Conservation (phyloP, 2,797 vertebrate genomes). For the Sebastes nivosus region DNA sequence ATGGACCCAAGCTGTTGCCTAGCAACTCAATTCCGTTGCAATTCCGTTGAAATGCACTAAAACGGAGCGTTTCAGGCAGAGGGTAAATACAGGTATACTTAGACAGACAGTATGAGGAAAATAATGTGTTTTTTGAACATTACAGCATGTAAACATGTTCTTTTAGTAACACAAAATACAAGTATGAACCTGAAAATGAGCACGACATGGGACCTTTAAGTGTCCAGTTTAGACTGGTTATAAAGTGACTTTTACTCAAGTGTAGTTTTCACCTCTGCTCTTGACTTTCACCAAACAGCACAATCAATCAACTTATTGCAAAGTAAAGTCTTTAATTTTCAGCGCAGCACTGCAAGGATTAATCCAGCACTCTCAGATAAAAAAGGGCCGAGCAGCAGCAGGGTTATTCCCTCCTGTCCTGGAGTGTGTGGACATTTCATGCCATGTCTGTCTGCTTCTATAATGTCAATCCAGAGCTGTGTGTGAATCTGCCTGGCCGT, state of each 20-base stretch:
- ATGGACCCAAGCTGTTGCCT: too few relatives aligned
- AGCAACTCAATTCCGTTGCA: too few relatives aligned
- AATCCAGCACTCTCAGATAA: background rate
- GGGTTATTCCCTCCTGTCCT: background rate
- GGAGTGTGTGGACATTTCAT: slow-evolving; percentile 10
- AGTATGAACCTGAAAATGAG: too few relatives aligned
- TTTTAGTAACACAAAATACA: too few relatives aligned
- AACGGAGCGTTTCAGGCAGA: too few relatives aligned
- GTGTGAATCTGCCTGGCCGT: background rate
- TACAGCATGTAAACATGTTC: too few relatives aligned
- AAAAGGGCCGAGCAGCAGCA: background rate
- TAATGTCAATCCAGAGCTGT: background rate
- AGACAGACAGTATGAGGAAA: too few relatives aligned
- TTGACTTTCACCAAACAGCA: background rate
- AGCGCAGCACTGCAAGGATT: background rate
- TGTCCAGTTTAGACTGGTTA: background rate
- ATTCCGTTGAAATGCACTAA: too few relatives aligned
- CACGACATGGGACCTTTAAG: too few relatives aligned
- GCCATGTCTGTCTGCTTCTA: background rate
- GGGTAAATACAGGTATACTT: too few relatives aligned
- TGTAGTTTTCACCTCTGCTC: background rate
- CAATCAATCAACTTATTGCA: slow-evolving; percentile 10
- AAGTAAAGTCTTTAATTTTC: slow-evolving; percentile 15
- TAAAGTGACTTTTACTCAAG: background rate
- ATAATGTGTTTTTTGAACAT: too few relatives aligned